Evolutionary conservation across 1,140 invertebrate genomes (phyloP), one percentile per base, ranked within the genome.

Genomic region (Drosophila bocki): DNA sequence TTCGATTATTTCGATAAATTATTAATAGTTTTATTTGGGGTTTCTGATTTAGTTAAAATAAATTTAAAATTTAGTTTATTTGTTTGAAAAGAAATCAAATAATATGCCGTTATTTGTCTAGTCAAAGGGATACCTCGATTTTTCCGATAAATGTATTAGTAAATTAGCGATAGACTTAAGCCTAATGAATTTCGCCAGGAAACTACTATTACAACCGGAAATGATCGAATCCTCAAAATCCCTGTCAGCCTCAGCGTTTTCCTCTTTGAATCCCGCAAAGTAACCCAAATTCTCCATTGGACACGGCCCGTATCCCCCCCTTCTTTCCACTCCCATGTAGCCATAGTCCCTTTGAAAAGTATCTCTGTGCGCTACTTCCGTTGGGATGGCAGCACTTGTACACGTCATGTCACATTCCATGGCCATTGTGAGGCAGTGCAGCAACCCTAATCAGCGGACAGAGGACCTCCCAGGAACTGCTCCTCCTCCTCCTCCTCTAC

Each of bases 371-470:
- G 57, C 57, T 35, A 65, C 62, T 65, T 65, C 62, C 62, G 62
- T 65, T 45, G 69, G 50, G 29, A 51, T 63, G 53, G 51, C 45
- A 48, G 80, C 84, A 90, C 84, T 88, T 88, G 67, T 90, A 88
- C 84, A 88, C 84, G 84, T 88, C 84, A 87, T 72, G 78, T 82
- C 83, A 90, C 74, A 67, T 67, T 67, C 69, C 71, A 51, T 78
- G 78, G 78, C 72, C 81, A 88, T 88, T 88, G 84, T 88, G 59
- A 53, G 62, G 35, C 48, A 56, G 77, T 72, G 70, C 70, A 60
- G 63, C 67, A 81, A 90, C 84, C 84, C 84, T 88, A 88, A 88
- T 88, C 84, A 88, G 85, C 67, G 84, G 82, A 85, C 81, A 74
- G 39, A 8, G 44, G 48, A 67, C 45, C 41, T 39, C 45, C 41